These are phyloP conservation scores for Chascanopsetta lugubris DNA, from an alignment of 2,113 vertebrate genomes.

Conservation along the genomic window DNA sequence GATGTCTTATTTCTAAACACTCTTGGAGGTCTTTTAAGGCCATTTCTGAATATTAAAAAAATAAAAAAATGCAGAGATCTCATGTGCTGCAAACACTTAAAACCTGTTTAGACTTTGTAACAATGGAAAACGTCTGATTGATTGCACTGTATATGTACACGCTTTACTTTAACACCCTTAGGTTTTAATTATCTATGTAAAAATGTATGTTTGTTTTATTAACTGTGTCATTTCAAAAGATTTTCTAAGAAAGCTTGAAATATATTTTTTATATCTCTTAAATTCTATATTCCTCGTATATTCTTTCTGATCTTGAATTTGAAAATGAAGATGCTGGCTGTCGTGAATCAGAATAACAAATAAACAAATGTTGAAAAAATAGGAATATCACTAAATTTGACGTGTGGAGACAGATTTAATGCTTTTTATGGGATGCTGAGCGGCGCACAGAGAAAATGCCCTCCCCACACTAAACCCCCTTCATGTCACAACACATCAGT, in stretches of 20 bases:
- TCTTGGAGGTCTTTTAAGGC: no score
- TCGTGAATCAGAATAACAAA: constrained; percentile 37
- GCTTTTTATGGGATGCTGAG: neutral
- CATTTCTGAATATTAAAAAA: no score
- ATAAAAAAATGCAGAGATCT: no score
- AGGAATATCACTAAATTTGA: constrained; percentile 11
- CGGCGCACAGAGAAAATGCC: constrained; percentile 8
- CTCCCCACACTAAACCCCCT: neutral
- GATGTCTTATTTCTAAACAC: no score
- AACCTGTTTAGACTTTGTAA: no score
- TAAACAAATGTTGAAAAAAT: constrained; percentile 25
- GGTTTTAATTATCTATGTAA: constrained; percentile 1
- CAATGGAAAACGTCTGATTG: no score
- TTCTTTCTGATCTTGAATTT: constrained; percentile 16
- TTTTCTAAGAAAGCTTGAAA: neutral
- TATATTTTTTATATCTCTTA: neutral
- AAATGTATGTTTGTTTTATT: neutral
- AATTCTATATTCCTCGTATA: neutral
- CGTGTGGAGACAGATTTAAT: constrained; percentile 11
- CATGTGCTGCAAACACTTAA: no score
- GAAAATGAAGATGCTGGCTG: constrained; percentile 27
- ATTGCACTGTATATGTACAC: no score
- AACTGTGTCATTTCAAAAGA: neutral
- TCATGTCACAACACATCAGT: constrained; percentile 24
- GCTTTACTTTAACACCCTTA: no score